A percentile compares a stretch with the other conserved stretches of the same genome.
Conservation (phyloP, 2,888 invertebrate genomes). For the Nesidiocoris tenuis region DNA sequence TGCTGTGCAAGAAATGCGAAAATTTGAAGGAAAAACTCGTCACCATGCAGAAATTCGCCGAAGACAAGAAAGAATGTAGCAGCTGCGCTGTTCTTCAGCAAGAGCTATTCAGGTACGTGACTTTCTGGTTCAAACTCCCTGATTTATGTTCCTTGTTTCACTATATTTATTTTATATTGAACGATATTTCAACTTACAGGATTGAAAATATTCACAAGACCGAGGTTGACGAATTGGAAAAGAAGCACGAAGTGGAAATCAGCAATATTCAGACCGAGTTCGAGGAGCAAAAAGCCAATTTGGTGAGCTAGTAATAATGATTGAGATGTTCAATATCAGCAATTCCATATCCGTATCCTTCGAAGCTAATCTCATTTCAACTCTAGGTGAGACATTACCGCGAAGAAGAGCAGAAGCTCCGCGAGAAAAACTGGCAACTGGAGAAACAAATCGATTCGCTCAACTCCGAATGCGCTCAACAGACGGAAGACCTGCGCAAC, state of each 20-base stretch:
- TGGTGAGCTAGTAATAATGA: too few relatives aligned
- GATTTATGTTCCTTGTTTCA: constrained; percentile 10
- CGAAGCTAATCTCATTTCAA: too few relatives aligned
- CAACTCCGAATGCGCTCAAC: constrained; percentile 80
- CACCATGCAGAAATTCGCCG: constrained; percentile 53
- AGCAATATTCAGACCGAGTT: constrained; percentile 49
- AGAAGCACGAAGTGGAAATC: constrained; percentile 54
- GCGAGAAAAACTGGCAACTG: constrained; percentile 70
- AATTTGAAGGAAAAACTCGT: constrained; percentile 60
- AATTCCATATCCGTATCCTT: too few relatives aligned
- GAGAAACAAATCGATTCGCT: constrained; percentile 71
- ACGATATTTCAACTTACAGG: constrained; percentile 48
- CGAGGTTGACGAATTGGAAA: constrained; percentile 52
- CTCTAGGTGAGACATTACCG: constrained; percentile 57
- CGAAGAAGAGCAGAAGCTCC: constrained; percentile 56
- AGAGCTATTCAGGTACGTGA: constrained; percentile 58
- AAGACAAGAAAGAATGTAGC: constrained; percentile 55
- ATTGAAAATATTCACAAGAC: constrained; percentile 53
- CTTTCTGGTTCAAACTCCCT: too few relatives aligned
- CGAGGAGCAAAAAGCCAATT: constrained; percentile 51
- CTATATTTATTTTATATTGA: not conserved
- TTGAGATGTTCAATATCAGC: too few relatives aligned
- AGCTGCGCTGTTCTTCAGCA: constrained; percentile 58
- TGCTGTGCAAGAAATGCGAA: constrained; percentile 61
- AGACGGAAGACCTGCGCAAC: constrained; percentile 74